These are phyloP conservation scores for Falco punctatus DNA, from an alignment of 2,113 vertebrate genomes.

Conservation along the genomic window DNA sequence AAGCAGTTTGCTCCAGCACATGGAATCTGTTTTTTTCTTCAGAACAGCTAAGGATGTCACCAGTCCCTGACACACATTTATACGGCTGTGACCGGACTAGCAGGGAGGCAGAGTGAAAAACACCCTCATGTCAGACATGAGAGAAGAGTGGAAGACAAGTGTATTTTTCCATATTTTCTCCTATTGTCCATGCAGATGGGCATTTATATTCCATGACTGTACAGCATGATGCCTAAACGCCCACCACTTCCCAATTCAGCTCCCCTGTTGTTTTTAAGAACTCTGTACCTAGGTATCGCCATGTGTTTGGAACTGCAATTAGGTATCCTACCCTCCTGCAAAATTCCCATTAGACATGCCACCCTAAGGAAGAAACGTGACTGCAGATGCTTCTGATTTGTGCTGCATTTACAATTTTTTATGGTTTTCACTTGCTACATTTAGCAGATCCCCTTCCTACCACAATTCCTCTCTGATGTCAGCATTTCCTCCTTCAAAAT, in stretches of 20 bases:
- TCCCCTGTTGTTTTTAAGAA: background rate
- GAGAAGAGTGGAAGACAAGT: background rate
- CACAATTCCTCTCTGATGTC: background rate
- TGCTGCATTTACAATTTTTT: background rate
- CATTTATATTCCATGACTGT: background rate
- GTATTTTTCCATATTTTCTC: background rate
- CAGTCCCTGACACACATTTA: background rate
- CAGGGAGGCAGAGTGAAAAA: background rate
- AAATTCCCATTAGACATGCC: too few relatives aligned
- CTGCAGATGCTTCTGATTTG: background rate
- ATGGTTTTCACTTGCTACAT: background rate
- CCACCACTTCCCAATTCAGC: background rate
- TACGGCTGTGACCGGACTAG: rapidly evolving
- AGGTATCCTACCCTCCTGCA: background rate
- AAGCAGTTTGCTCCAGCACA: background rate
- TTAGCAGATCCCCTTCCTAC: background rate
- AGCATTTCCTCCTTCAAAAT: background rate
- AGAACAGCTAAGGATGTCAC: background rate
- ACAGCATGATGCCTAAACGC: background rate
- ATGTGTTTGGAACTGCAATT: background rate
- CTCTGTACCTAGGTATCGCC: background rate
- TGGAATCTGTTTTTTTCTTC: background rate
- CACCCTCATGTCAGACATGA: background rate
- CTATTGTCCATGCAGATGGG: background rate
- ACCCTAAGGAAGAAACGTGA: background rate